Percentiles rank a stretch among this genome's conserved stretches.
Evolutionary conservation across 2,113 vertebrate genomes (phyloP).

Genomic region (Brienomyrus longianalis): DNA sequence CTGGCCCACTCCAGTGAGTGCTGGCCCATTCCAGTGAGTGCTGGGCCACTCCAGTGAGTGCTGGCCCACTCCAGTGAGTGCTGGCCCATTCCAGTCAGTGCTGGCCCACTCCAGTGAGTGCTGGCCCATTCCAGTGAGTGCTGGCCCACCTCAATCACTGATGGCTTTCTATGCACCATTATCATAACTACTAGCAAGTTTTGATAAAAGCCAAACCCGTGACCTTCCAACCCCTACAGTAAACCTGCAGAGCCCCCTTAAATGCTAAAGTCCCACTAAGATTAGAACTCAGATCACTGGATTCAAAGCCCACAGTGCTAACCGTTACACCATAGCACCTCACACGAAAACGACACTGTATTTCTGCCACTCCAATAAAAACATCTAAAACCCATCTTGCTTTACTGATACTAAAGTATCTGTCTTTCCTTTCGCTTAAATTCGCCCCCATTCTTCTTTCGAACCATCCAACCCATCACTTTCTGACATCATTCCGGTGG

Average conservation of each 20-base stretch:
- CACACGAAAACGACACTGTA: neutral
- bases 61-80: neutral
- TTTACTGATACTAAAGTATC: neutral
- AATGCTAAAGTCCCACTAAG: neutral
- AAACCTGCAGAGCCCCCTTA: neutral
- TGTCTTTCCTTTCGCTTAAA: neutral
- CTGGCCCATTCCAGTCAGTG: too few species aligned
- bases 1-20: neutral
- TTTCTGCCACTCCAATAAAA: neutral
- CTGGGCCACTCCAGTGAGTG: neutral
- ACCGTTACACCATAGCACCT: neutral
- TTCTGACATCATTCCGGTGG: neutral
- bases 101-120: too few species aligned
- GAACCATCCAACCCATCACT: neutral
- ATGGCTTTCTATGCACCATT: neutral
- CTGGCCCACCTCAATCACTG: too few species aligned
- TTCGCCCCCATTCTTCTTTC: neutral
- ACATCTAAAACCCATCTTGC: neutral
- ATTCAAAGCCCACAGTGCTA: neutral
- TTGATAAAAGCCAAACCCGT: neutral
- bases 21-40: too few species aligned
- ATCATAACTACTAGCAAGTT: neutral
- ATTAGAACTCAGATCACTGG: neutral
- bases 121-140: neutral
- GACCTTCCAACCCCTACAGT: neutral